These are phyloP conservation scores for Apis dorsata DNA, from an alignment of 1,140 invertebrate genomes.

Conservation along the genomic window DNA sequence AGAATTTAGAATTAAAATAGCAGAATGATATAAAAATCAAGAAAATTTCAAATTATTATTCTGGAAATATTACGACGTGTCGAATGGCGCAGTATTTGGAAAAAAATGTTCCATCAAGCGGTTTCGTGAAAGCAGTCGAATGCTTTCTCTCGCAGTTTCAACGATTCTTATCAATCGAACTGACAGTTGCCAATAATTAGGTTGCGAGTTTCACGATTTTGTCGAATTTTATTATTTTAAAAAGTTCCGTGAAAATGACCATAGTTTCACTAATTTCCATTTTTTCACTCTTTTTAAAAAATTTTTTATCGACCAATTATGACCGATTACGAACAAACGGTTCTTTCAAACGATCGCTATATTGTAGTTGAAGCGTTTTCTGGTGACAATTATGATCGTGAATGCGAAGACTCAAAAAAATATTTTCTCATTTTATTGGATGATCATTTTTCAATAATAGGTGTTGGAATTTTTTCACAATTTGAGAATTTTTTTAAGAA, in stretches of 20 bases:
- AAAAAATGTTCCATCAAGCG: neutral
- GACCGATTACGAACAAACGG: neutral
- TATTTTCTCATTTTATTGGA: neutral
- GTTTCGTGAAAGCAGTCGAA: conserved; percentile 33
- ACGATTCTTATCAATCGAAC: conserved; percentile 9
- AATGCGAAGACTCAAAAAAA: neutral
- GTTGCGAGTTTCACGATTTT: neutral
- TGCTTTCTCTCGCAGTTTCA: conserved; percentile 31
- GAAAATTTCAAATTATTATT: neutral
- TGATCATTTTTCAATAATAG: neutral
- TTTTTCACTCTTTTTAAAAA: neutral
- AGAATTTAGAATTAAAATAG: too few species aligned
- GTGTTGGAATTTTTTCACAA: neutral
- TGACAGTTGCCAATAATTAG: neutral
- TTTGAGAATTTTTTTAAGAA: neutral
- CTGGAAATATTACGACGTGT: neutral
- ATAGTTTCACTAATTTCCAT: neutral
- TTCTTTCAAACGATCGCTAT: neutral
- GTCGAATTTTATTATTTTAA: neutral
- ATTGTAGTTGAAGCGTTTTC: neutral
- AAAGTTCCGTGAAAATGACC: neutral
- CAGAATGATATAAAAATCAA: neutral
- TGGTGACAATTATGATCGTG: neutral
- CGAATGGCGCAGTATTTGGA: neutral
- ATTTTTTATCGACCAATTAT: neutral